These are phyloP conservation scores for Seriola aureovittata DNA, from an alignment of 2,113 vertebrate genomes.

Conservation along the genomic window DNA sequence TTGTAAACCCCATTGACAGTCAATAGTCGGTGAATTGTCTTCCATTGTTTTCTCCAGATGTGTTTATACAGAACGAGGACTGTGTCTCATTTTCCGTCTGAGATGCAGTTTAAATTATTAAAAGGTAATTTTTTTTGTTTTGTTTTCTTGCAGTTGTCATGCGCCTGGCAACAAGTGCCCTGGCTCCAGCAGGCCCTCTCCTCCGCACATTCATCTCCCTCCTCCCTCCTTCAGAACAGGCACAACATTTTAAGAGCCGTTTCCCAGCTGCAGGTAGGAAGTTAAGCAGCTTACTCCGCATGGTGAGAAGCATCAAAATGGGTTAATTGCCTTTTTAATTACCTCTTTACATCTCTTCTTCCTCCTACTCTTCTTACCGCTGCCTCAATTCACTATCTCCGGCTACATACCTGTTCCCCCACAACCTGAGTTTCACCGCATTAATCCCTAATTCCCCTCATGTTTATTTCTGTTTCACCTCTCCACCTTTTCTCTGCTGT, in stretches of 20 bases:
- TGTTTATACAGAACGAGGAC: not conserved
- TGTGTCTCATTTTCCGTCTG: not conserved
- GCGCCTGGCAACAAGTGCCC: conserved; percentile 85
- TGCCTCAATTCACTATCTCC: conserved; percentile 8
- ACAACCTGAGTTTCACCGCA: conserved; percentile 16
- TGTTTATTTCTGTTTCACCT: conserved; percentile 43
- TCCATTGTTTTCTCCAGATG: not conserved
- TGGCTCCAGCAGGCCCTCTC: conserved; percentile 83
- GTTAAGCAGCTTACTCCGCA: conserved; percentile 53
- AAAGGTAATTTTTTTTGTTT: not conserved
- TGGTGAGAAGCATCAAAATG: conserved; percentile 51
- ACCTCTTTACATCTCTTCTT: conserved; percentile 39
- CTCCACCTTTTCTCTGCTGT: not conserved
- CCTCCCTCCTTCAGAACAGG: conserved; percentile 86
- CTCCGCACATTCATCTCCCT: conserved; percentile 82
- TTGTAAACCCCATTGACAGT: not conserved
- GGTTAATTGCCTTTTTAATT: conserved; percentile 69
- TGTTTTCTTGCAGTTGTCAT: conserved; percentile 78
- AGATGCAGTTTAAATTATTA: not conserved
- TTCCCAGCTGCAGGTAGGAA: conserved; percentile 84
- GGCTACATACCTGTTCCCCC: not conserved
- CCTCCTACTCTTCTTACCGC: conserved; percentile 9
- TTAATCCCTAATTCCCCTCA: conserved; percentile 21
- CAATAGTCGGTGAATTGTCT: not conserved
- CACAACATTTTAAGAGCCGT: conserved; percentile 85